Evolutionary conservation across 2,113 vertebrate species (phyloP).

Genomic region (Nothocercus nigrocapillus): DNA sequence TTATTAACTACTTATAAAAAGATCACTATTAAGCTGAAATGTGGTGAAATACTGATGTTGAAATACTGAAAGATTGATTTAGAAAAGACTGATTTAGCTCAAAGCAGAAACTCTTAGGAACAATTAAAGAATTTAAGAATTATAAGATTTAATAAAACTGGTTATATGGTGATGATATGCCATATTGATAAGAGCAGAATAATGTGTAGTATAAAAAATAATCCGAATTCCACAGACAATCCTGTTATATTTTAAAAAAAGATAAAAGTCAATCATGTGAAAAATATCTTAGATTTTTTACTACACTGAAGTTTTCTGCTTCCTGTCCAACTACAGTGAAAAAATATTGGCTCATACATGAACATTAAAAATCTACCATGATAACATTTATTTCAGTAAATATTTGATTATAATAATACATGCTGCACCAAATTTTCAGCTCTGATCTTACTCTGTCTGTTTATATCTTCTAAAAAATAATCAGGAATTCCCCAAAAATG

Average conservation of each 20-base stretch:
- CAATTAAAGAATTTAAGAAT: neutral
- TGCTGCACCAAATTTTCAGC: neutral
- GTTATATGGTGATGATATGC: neutral
- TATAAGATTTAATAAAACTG: neutral
- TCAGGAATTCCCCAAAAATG: neutral
- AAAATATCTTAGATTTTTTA: neutral
- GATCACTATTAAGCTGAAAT: neutral
- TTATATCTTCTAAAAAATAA: neutral
- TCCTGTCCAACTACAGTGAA: neutral
- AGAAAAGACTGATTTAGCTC: neutral
- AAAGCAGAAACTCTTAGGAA: neutral
- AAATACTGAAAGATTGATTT: neutral
- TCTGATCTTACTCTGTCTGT: neutral
- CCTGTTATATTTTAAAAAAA: neutral
- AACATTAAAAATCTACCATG: neutral
- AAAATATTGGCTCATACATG: neutral
- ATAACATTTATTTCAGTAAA: neutral
- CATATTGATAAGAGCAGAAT: neutral
- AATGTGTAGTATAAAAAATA: neutral
- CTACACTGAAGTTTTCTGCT: neutral
- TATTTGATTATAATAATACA: neutral
- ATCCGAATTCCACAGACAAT: neutral
- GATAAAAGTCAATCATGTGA: neutral
- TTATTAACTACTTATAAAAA: neutral
- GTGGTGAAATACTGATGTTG: neutral